Conservation (phyloP, 2,113 vertebrate species). For the Geococcyx californianus region DNA sequence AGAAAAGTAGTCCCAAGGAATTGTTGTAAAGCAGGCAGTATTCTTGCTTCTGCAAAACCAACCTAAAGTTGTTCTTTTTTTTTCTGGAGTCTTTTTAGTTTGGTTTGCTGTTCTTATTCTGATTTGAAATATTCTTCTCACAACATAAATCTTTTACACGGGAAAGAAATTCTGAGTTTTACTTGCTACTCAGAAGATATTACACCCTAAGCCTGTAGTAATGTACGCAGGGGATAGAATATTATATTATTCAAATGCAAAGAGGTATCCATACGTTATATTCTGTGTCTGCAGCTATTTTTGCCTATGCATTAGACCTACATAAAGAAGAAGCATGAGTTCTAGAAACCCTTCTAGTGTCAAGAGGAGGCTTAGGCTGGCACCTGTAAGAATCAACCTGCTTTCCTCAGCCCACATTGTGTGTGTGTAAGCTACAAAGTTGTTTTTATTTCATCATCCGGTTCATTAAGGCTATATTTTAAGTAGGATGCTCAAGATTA, state of each 20-base stretch:
- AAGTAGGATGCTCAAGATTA: background rate
- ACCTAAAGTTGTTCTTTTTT: fast-evolving
- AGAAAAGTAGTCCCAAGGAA: background rate
- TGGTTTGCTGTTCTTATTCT: background rate
- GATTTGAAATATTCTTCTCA: background rate
- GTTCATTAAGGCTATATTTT: background rate
- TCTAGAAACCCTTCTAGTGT: background rate
- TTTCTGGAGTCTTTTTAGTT: no score
- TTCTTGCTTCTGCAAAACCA: background rate
- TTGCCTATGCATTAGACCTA: background rate
- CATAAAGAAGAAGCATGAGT: background rate
- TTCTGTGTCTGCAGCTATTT: background rate
- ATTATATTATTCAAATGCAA: background rate
- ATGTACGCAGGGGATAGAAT: background rate
- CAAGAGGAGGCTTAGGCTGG: background rate
- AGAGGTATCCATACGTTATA: background rate
- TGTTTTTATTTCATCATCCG: background rate
- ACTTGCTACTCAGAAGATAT: background rate
- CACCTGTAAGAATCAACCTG: background rate
- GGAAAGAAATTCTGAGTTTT: background rate
- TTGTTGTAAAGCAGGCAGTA: background rate
- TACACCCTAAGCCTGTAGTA: background rate
- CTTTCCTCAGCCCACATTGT: background rate
- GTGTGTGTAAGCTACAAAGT: background rate
- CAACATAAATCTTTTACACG: background rate